These are phyloP conservation scores for Montipora sp. DNA, from an alignment of 64 coral and sea anemone species.

Conservation along the genomic window DNA sequence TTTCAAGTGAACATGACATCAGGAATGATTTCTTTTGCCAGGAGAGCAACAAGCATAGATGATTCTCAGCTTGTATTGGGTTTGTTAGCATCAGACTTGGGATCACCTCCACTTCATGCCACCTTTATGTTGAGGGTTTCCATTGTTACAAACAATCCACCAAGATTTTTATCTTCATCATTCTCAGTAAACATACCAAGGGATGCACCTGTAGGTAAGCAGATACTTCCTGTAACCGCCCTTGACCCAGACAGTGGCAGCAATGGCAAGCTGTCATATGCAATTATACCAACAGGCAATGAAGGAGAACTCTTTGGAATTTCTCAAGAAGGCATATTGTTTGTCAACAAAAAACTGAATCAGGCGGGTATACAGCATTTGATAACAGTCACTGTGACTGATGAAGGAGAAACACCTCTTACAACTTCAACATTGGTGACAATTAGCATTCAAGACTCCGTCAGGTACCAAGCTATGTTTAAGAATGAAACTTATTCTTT, in stretches of 20 bases:
- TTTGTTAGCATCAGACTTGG: constrained; percentile 75
- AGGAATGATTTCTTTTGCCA: constrained; percentile 71
- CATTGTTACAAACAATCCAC: constrained; percentile 76
- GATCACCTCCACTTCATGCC: constrained; percentile 69
- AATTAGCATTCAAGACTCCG: constrained; percentile 74
- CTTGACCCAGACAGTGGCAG: constrained; percentile 75
- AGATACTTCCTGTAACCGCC: constrained; percentile 65
- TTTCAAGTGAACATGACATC: constrained; percentile 82
- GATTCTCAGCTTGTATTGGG: constrained; percentile 58
- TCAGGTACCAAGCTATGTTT: constrained; percentile 78
- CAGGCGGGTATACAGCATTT: constrained; percentile 56
- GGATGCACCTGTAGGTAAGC: constrained; percentile 69
- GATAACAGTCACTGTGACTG: constrained; percentile 63
- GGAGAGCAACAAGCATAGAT: constrained; percentile 46
- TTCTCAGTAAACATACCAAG: constrained; percentile 69
- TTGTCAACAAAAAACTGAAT: constrained; percentile 71
- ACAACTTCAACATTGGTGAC: constrained; percentile 55
- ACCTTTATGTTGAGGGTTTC: constrained; percentile 60
- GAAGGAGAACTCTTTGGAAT: constrained; percentile 76
- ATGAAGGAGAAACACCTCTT: constrained; percentile 75
- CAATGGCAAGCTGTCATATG: constrained; percentile 77
- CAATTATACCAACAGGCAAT: constrained; percentile 65
- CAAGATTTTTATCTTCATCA: constrained; percentile 60
- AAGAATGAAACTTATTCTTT: constrained; percentile 82
- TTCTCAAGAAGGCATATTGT: constrained; percentile 79